A percentile compares a stretch with the other conserved stretches of the same genome.
Evolutionary conservation across 2,113 vertebrate species (phyloP).

Genomic region (Campylorhamphus procurvoides): DNA sequence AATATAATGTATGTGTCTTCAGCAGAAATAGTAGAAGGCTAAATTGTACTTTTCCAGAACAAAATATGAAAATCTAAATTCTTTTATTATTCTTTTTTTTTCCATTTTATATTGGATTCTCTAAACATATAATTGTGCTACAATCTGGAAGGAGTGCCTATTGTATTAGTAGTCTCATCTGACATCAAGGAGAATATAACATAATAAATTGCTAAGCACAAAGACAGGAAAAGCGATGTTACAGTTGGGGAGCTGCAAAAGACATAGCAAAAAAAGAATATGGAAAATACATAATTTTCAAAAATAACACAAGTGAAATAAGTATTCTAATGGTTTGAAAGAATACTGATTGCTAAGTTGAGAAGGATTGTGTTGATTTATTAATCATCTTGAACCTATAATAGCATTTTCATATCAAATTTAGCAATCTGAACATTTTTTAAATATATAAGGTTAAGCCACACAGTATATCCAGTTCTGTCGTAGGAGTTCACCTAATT

Average conservation of each 20-base stretch:
- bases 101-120: background rate
- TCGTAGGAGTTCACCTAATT: background rate
- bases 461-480: background rate
- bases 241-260: background rate
- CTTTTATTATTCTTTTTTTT: background rate
- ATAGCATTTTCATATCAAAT: background rate
- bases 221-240: background rate
- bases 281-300: background rate
- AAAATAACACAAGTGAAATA: background rate
- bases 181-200: background rate
- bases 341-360: background rate
- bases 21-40: background rate
- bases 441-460: background rate
- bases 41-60: background rate
- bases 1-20: background rate
- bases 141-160: background rate
- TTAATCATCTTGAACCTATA: background rate
- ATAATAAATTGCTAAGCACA: background rate
- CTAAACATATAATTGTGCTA: background rate
- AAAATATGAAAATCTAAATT: background rate
- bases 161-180: background rate
- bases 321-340: background rate
- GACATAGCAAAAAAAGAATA: background rate
- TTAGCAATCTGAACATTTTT: background rate
- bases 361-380: background rate